A percentile compares a stretch with the other conserved stretches of the same genome.
Evolutionary conservation across 2,888 invertebrate genomes (phyloP).

Genomic region (Yponomeuta sedellus): DNA sequence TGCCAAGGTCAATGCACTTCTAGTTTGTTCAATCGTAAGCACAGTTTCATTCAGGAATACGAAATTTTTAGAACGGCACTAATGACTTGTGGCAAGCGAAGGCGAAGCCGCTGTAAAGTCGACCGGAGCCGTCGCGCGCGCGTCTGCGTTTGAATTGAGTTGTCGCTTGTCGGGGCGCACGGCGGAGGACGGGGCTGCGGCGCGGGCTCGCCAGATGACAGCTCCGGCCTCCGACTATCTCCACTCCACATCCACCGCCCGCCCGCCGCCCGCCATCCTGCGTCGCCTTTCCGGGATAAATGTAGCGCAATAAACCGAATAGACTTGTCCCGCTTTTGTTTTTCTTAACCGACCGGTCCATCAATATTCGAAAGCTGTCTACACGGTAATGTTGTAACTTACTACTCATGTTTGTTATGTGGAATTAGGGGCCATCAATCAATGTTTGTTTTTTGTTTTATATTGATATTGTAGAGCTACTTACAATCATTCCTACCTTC

Average conservation of each 20-base stretch:
- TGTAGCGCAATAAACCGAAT: constrained; percentile 43
- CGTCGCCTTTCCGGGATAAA: constrained; percentile 18
- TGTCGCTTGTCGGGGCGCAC: constrained; percentile 32
- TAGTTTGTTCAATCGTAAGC: constrained; percentile 13
- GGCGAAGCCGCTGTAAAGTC: neutral
- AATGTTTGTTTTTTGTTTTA: constrained; percentile 8
- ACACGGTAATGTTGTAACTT: constrained; percentile 3
- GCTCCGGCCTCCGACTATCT: constrained; percentile 41
- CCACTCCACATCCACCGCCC: constrained; percentile 39
- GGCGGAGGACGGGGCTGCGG: constrained; percentile 27
- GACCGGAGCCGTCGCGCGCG: constrained; percentile 45
- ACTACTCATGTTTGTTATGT: neutral
- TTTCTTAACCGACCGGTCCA: constrained; percentile 45
- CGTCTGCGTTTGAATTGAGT: constrained; percentile 40
- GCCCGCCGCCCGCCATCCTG: constrained; percentile 29
- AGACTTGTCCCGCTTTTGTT: constrained; percentile 62
- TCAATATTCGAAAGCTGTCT: constrained; percentile 39
- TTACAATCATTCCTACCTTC: neutral
- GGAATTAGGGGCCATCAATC: constrained; percentile 11
- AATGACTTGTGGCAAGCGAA: neutral
- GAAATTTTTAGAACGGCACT: neutral
- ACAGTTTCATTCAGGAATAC: neutral
- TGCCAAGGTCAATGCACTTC: constrained; percentile 16
- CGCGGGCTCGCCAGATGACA: constrained; percentile 53
- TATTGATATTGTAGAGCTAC: neutral